A percentile compares a stretch with the other conserved stretches of the same genome.
Evolutionary conservation across 2,888 invertebrate species (phyloP).

Genomic region (Prionchulus punctatus): DNA sequence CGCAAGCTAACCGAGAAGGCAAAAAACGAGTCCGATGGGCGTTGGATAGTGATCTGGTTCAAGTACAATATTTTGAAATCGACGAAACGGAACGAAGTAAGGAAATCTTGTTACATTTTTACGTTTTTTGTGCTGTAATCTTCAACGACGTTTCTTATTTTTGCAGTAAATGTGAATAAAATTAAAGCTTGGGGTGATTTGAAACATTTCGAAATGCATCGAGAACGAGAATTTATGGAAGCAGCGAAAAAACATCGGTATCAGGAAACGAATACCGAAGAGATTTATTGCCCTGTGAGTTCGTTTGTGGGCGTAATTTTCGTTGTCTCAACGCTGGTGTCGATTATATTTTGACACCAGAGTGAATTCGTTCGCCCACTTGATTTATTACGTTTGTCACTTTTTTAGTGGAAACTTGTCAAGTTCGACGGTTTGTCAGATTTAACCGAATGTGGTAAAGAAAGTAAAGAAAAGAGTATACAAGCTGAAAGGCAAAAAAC

Average conservation of each 20-base stretch:
- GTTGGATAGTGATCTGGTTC: conserved; percentile 58
- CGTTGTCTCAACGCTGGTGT: too few relatives aligned
- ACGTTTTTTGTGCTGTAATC: too few relatives aligned
- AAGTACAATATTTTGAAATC: conserved; percentile 73
- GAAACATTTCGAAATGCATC: conserved; percentile 69
- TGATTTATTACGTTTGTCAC: too few relatives aligned
- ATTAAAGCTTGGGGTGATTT: conserved; percentile 62
- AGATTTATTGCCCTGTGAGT: too few relatives aligned
- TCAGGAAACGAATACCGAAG: too few relatives aligned
- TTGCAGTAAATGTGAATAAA: conserved; percentile 68
- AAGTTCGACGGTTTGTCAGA: conserved; percentile 43
- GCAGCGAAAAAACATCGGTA: too few relatives aligned
- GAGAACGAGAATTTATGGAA: conserved; percentile 45
- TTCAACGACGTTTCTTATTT: too few relatives aligned
- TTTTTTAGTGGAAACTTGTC: conserved; percentile 48
- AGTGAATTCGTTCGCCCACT: too few relatives aligned
- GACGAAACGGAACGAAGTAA: conserved; percentile 72
- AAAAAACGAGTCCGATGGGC: conserved; percentile 68
- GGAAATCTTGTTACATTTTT: conserved; percentile 5
- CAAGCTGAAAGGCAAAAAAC: conserved; percentile 71
- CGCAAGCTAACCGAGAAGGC: background rate
- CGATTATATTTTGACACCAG: too few relatives aligned
- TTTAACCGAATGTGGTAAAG: conserved; percentile 34
- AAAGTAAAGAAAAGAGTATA: conserved; percentile 67
- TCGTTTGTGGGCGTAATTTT: too few relatives aligned